Base-by-base conservation (phyloP, 2,113 vertebrate genomes). In the Grammomys surdaster region DNA sequence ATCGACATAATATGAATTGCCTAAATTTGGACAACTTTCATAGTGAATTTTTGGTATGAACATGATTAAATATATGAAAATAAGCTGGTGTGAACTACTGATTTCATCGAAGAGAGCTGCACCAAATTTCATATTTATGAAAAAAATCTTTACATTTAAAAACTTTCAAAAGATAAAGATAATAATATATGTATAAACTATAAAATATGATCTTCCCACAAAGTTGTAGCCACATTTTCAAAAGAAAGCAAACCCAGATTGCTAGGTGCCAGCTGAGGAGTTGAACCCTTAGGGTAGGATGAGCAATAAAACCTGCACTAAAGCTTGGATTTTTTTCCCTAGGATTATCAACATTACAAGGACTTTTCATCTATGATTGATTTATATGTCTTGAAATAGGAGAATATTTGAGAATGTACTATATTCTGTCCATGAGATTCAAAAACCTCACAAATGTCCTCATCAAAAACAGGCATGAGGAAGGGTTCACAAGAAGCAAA, bases 291-390 rank as follows among this genome's bases (percentile, higher is more conserved):
- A 7, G 12, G 22, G 11, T 0, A 46, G 24, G 40, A 13, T 46
- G 12, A 8, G 22, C 22, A 48, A 48, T 77, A 7, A 31, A 10
- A 22, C 5, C 12, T 48, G 13, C 43, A 48, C 5, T 48, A 7
- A 3, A 0, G 0, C 11, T 26, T 48, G 12, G 43, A 2, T 46
- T 46, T 14, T 10, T 16, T 48, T 48, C 19, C 60, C 12, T 0
- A 20, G 43, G 13, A 36, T 77, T 9, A 69, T 78, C 13, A 78
- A 48, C 28, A 78, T 31, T 33, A 33, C 7, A 78, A 6, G 4
- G 46, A 51, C 13, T 33, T 51, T 33, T 9, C 60, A 8, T 78
- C 28, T 78, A 9, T 78, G 46, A 17, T 78, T 51, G 48, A 78
- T 51, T 33, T 9, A 33, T 78, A 14, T 16, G 14, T 8, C 75